phyloP scores from a whole-genome alignment of 2,113 vertebrate species.

The Hiodon alosoides region DNA sequence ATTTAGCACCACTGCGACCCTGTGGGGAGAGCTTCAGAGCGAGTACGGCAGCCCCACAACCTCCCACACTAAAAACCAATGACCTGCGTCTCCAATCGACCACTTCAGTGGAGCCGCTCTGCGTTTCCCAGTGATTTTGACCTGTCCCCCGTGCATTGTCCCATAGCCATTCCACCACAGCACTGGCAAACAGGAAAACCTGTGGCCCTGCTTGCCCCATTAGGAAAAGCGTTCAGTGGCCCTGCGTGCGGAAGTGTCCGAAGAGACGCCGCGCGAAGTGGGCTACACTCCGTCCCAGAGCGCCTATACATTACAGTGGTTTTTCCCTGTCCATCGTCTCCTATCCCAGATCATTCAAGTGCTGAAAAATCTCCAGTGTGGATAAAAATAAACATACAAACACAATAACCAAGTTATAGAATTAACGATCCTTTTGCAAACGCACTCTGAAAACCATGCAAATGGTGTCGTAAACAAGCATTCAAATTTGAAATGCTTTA shows the following conservation, averaged over 20 bases:
- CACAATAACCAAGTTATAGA: too few species aligned
- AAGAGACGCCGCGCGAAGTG: conserved; percentile 30
- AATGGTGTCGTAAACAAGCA: conserved; percentile 21
- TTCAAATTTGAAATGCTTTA: conserved; percentile 23
- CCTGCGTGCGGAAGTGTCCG: conserved; percentile 29
- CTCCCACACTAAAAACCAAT: background rate
- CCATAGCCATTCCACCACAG: conserved; percentile 4
- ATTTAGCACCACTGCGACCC: background rate
- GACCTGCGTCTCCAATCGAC: conserved; percentile 25
- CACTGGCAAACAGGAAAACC: conserved; percentile 6
- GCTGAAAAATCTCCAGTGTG: conserved; percentile 36
- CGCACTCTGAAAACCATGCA: too few species aligned
- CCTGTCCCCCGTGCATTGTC: background rate
- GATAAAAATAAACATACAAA: too few species aligned
- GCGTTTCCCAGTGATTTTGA: conserved; percentile 17
- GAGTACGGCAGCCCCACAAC: too few species aligned
- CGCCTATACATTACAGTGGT: conserved; percentile 16
- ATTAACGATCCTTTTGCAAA: too few species aligned
- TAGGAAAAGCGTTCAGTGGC: conserved; percentile 35
- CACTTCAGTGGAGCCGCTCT: conserved; percentile 2
- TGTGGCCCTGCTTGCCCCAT: conserved; percentile 16
- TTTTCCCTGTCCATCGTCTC: conserved; percentile 32
- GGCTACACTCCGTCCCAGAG: conserved; percentile 18
- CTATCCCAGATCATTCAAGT: too few species aligned
- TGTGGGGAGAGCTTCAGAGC: background rate